Base-by-base conservation (phyloP, 2,797 vertebrate genomes). In the Eulemur albifrons region DNA sequence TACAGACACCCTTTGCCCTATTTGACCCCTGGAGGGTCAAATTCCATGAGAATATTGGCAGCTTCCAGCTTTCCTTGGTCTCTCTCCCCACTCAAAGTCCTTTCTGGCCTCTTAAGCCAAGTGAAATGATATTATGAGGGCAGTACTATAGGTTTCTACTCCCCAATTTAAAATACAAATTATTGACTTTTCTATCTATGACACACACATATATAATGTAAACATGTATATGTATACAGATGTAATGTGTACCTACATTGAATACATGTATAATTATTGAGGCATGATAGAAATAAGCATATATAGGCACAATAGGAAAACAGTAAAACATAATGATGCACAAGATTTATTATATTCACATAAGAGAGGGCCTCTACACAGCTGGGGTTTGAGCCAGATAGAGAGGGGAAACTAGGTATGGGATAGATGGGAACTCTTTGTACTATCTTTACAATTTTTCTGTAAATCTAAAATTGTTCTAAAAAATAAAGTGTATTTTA, bases 381-480 rank as follows among this genome's bases (percentile, higher is more conserved):
- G 21, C 35, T 38, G 23, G n/a, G n/a, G 23, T 79, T 38, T 79
- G n/a, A 38, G 50, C 50, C 76, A 79, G 50, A 27, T 35, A 38
- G 4, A 54, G 52, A 63, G 8, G 52, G 21, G 32, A 61, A 91
- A 32, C 4, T 61, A 70, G n/a, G n/a, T 70, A 27, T 81, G n/a
- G 50, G 13, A 9, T 75, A 69, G 65, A 38, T 8, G 7, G 13
- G 17, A 81, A 91, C 30, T 94, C n/a, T 81, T 21, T 23, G 12
- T 83, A 83, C 30, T 27, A 14, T 21, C 21, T 43, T 76, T 70
- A 63, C n/a, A 89, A n/a, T 54, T 85, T 90, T 88, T 96, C 50
- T 35, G 9, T 72, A 85, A 94, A 69, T 92, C 23, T 92, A 65
- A 96, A 86, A 67, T 45, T 83, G 30, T 87, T 63, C n/a, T 67